Evolutionary conservation across 2,113 vertebrate genomes (phyloP).

Genomic region (Prochilodus magdalenae): DNA sequence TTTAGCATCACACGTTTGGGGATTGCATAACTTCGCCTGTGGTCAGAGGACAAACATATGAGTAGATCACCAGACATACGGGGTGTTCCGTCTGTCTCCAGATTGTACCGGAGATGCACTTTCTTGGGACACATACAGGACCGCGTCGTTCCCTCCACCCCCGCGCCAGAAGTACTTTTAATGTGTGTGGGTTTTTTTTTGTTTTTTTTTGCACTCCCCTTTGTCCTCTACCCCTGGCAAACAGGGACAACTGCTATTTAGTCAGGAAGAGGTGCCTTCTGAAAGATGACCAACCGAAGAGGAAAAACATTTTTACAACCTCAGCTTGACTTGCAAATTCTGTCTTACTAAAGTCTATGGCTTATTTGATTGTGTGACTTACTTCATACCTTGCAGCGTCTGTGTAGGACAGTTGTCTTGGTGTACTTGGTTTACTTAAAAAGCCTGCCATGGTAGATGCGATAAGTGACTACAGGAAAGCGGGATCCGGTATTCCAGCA

Average conservation of each 20-base stretch:
- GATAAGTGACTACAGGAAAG: neutral
- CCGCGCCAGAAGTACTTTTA: neutral
- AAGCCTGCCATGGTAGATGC: neutral
- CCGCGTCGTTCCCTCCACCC: neutral
- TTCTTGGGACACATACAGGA: slow-evolving; percentile 17
- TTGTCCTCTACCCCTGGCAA: slow-evolving; percentile 9
- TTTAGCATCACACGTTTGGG: slow-evolving; percentile 20
- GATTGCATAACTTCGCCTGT: slow-evolving; percentile 48
- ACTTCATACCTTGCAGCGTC: neutral
- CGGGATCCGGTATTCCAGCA: neutral
- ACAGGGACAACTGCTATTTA: neutral
- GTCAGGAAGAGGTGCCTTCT: neutral
- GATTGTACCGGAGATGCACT: slow-evolving; percentile 44
- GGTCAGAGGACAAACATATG: slow-evolving; percentile 33
- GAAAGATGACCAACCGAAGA: neutral
- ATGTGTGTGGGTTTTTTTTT: too few species aligned
- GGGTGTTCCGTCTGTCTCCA: slow-evolving; percentile 50
- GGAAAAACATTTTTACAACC: neutral
- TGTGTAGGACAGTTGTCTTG: neutral
- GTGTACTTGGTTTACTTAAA: slow-evolving; percentile 3
- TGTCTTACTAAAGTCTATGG: neutral
- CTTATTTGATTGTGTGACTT: neutral
- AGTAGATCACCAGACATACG: slow-evolving; percentile 54
- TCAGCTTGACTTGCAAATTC: neutral
- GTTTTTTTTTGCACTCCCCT: neutral